Evolutionary conservation across 2,888 invertebrate species (phyloP).

Genomic region (Itoplectis maculator): DNA sequence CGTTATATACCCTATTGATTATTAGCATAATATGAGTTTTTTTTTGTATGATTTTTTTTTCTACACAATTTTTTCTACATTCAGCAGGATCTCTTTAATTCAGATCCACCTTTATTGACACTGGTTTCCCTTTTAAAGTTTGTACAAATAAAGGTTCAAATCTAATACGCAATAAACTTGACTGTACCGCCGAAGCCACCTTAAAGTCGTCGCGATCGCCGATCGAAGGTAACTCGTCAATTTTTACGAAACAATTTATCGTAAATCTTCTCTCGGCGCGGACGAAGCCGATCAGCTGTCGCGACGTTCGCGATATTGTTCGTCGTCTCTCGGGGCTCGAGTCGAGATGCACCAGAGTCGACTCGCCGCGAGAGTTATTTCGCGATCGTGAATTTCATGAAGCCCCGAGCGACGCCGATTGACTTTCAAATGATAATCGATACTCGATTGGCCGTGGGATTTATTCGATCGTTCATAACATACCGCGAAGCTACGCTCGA

Average conservation of each 20-base stretch:
- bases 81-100: too few relatives aligned
- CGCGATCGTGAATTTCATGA: constrained; percentile 56
- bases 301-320: constrained; percentile 40
- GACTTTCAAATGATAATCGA: constrained; percentile 51
- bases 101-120: too few relatives aligned
- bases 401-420: constrained; percentile 9
- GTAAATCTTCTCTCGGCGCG: constrained; percentile 20
- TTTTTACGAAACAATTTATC: constrained; percentile 56
- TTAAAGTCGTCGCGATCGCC: too few relatives aligned
- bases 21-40: too few relatives aligned
- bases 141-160: too few relatives aligned
- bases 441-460: constrained; percentile 50
- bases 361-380: constrained; percentile 48
- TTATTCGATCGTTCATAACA: constrained; percentile 38
- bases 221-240: constrained; percentile 17
- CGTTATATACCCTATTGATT: too few relatives aligned
- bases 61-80: too few relatives aligned
- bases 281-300: constrained; percentile 7
- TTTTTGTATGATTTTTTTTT: too few relatives aligned
- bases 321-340: constrained; percentile 28
- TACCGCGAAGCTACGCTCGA: neutral
- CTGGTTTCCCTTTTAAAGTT: too few relatives aligned
- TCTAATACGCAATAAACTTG: too few relatives aligned
- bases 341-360: constrained; percentile 29
- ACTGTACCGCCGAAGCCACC: too few relatives aligned